phyloP scores from a whole-genome alignment of 2,113 vertebrate genomes.

The Menura novaehollandiae region DNA sequence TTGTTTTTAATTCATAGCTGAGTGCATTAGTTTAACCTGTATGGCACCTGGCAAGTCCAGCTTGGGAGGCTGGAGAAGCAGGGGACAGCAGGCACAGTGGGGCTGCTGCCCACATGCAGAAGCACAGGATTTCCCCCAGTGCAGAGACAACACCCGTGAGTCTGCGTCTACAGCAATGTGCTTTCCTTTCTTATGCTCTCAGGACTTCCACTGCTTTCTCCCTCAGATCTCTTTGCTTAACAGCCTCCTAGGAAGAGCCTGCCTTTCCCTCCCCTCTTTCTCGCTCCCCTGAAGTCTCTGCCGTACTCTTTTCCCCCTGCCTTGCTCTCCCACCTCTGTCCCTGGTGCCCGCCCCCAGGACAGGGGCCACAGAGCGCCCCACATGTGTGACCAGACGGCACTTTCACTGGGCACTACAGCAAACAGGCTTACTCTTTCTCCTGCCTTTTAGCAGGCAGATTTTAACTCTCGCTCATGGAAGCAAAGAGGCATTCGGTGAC shows the following conservation, averaged over 20 bases:
- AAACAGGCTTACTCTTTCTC: not conserved
- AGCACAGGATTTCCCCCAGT: too few relatives aligned
- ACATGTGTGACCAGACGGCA: fast-evolving
- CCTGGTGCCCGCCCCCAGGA: fast-evolving
- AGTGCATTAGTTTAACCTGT: not conserved
- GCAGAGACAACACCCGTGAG: fast-evolving
- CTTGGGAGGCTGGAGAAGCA: not conserved
- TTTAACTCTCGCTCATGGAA: not conserved
- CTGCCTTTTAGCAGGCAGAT: not conserved
- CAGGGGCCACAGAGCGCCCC: fast-evolving
- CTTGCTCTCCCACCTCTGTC: fast-evolving
- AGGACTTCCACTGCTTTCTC: not conserved
- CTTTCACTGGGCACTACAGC: fast-evolving
- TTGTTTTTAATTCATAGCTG: not conserved
- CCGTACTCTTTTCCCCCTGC: not conserved
- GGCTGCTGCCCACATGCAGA: fast-evolving
- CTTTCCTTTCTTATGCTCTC: not conserved
- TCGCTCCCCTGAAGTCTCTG: fast-evolving
- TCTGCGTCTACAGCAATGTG: fast-evolving
- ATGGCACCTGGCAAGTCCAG: not conserved
- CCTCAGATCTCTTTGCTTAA: not conserved
- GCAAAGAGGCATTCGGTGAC: fast-evolving
- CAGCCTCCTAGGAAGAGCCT: not conserved
- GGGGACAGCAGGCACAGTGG: fast-evolving
- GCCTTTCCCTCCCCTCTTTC: not conserved